Evolutionary conservation across 2,888 invertebrate genomes (phyloP), one percentile per base, ranked within the genome.

Genomic region (Pachycephus smyrnensis): DNA sequence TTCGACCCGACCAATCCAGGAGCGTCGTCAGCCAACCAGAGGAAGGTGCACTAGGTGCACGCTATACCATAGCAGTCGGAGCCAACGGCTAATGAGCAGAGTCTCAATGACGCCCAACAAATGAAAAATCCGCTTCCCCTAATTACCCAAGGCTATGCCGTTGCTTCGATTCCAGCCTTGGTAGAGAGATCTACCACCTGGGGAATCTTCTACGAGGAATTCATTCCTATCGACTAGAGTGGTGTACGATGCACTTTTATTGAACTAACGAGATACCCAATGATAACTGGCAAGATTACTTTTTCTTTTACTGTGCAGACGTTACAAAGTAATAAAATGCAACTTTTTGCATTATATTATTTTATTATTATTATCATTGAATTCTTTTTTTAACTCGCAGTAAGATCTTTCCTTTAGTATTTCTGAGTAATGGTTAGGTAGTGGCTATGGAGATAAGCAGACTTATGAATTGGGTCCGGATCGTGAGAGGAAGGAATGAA

Each of bases 61-160:
- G 75, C 80, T 55, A 23, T 55, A 23, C 55, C 77, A 75, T 75
- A 79, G 79, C 79, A 80, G 71, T 75, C 76, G 37, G 76, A 77
- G 76, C 69, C 75, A 74, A 36, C 76, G 71, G 82, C 85, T 87
- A 86, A 87, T 87, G 86, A 87, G 86, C 83, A 82, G 84, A 84
- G 83, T 84, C 83, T 82, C 84, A 84, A 83, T 84, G 83, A 81
- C 82, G 81, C 84, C 80, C 78, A 80, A 82, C 82, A 86, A 87
- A 88, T 86, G 86, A 86, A 83, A 86, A 87, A 87, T 86, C 82
- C 84, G 84, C 82, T 86, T 85, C 84, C 86, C 82, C 85, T 86
- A 86, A 88, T 88, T 87, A 88, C 81, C 85, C 84, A 81, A 84
- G 82, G 80, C 77, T 69, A 9, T 9, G 23, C 6, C 1, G 55